These are phyloP conservation scores for Syngnathus rostellatus DNA, from an alignment of 2,797 vertebrate species.

Conservation along the genomic window DNA sequence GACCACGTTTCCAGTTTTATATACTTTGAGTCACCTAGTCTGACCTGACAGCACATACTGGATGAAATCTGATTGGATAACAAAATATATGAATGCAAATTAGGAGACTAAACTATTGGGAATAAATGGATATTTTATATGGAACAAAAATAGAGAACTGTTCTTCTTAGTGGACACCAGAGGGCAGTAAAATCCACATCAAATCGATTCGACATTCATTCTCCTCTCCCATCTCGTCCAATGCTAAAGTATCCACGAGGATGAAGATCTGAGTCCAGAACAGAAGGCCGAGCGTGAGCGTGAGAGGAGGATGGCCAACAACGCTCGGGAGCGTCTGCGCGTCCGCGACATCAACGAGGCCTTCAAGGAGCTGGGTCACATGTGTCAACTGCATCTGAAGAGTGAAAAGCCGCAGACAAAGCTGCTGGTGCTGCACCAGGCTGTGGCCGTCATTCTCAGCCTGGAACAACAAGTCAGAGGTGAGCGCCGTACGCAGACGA, in stretches of 20 bases:
- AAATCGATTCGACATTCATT: background rate
- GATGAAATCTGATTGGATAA: background rate
- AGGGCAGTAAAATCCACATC: conserved; percentile 39
- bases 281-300: conserved; percentile 90
- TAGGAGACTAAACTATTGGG: background rate
- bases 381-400: conserved; percentile 94
- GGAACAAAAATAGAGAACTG: background rate
- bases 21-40: no score
- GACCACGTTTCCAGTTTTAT: background rate
- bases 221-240: background rate
- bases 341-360: conserved; percentile 96
- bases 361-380: conserved; percentile 93
- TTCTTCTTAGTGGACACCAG: conserved; percentile 42
- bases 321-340: conserved; percentile 86
- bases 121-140: background rate
- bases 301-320: conserved; percentile 92
- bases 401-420: conserved; percentile 96
- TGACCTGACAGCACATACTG: background rate
- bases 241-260: conserved; percentile 82
- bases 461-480: conserved; percentile 96
- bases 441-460: conserved; percentile 91
- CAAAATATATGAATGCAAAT: background rate
- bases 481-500: conserved; percentile 25
- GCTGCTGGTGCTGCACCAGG: conserved; percentile 93
- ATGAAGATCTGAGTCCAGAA: conserved; percentile 91